A percentile compares a stretch with the other conserved stretches of the same genome.
Evolutionary conservation across 2,113 vertebrate genomes (phyloP).

Genomic region (Chaenogobius annularis): DNA sequence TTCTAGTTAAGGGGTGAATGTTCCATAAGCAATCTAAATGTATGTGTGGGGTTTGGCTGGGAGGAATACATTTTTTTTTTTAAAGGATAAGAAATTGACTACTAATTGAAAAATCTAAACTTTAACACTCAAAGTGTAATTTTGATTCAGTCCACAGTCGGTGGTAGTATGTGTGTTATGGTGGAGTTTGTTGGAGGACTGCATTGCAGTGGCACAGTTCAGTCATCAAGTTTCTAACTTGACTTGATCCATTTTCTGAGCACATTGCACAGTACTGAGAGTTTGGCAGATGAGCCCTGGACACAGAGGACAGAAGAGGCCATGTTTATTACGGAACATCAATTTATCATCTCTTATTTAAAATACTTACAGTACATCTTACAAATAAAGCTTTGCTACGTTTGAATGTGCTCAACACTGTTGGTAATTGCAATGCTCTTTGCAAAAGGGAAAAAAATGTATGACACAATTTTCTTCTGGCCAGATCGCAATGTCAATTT

Average conservation of each 20-base stretch:
- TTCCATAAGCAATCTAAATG: background rate
- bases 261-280: background rate
- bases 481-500: too few relatives aligned
- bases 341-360: background rate
- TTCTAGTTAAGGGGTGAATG: background rate
- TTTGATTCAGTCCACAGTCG: too few relatives aligned
- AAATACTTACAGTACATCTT: too few relatives aligned
- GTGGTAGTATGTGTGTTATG: background rate
- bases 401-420: too few relatives aligned
- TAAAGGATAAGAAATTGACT: too few relatives aligned
- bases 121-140: background rate
- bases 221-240: background rate
- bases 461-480: too few relatives aligned
- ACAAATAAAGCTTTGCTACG: too few relatives aligned
- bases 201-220: slow-evolving; percentile 8
- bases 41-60: too few relatives aligned
- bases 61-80: too few relatives aligned
- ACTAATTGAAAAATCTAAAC: background rate
- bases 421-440: too few relatives aligned
- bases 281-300: background rate
- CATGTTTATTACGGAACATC: background rate
- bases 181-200: background rate
- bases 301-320: background rate
- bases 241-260: background rate
- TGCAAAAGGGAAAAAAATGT: too few relatives aligned